These are phyloP conservation scores for Cirrhinus molitorella DNA, from an alignment of 2,797 vertebrate species.

Conservation along the genomic window DNA sequence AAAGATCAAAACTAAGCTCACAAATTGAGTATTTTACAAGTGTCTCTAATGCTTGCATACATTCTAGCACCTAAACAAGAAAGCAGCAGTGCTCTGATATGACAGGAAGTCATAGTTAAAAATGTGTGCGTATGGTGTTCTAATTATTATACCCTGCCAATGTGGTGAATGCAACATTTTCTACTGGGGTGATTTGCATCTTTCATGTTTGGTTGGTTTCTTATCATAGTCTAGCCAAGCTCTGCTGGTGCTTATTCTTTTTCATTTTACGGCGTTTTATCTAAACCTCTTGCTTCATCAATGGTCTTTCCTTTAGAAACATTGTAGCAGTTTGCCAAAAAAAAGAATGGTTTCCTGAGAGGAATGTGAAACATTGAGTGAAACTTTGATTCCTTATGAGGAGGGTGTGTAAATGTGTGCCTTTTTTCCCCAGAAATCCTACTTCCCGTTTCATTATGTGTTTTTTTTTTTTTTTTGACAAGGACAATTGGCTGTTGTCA, in stretches of 20 bases:
- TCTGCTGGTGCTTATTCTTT: background rate
- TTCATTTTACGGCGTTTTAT: background rate
- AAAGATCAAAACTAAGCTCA: background rate
- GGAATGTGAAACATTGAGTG: constrained; percentile 33
- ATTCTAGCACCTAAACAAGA: background rate
- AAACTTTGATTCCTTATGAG: constrained; percentile 42
- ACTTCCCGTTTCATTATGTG: constrained; percentile 71
- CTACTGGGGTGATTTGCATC: background rate
- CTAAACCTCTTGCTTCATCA: constrained; percentile 6
- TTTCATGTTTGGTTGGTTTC: background rate
- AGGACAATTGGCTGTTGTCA: constrained; percentile 64
- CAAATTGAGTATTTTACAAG: background rate
- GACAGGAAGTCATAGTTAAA: constrained; percentile 15
- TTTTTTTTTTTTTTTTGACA: constrained; percentile 53
- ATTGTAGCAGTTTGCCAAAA: constrained; percentile 32
- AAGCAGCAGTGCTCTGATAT: background rate
- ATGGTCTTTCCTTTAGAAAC: constrained; percentile 36
- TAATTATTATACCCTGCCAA: background rate
- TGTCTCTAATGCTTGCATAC: background rate
- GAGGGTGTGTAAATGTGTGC: constrained; percentile 25
- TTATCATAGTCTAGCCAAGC: background rate
- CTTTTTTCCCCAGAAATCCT: constrained; percentile 45
- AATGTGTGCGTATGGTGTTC: background rate
- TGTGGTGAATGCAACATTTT: background rate
- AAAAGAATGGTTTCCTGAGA: constrained; percentile 63